phyloP scores from a whole-genome alignment of 1,140 invertebrate genomes.

The Amphibalanus amphitrite region DNA sequence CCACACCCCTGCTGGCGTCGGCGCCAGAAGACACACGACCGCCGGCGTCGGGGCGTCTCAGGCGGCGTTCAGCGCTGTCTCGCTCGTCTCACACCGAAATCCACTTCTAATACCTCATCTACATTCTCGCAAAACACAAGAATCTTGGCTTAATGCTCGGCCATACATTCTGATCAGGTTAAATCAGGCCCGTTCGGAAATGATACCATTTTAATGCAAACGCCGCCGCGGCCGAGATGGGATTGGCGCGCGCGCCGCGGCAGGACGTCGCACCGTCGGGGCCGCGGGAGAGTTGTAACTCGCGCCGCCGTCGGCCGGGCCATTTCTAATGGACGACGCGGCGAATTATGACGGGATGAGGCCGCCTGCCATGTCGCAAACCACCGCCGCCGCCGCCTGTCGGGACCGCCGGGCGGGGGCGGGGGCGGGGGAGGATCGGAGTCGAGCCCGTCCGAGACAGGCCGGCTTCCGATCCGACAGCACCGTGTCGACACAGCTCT shows the following conservation, averaged over 20 bases:
- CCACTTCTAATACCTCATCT: constrained; percentile 1
- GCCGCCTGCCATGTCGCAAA: background rate
- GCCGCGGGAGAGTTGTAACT: background rate
- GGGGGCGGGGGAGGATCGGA: no score
- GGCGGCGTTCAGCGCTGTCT: background rate
- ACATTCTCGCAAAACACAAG: constrained; percentile 1
- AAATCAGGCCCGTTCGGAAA: background rate
- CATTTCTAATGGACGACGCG: background rate
- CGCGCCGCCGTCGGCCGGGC: no score
- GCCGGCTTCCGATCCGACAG: no score
- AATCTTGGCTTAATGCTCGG: background rate
- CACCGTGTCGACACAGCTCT: no score
- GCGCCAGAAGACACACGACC: no score
- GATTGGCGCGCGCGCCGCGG: background rate
- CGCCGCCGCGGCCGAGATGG: background rate
- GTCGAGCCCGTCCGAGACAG: no score
- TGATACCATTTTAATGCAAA: constrained; percentile 2
- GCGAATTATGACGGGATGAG: background rate
- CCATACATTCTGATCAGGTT: constrained; percentile 1
- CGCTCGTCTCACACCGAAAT: background rate
- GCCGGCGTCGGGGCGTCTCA: background rate
- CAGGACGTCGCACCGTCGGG: background rate
- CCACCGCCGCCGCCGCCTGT: background rate
- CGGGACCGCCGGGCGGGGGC: no score
- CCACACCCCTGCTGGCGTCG: no score